These are phyloP conservation scores for Drosophila sordidula DNA, from an alignment of 2,888 invertebrate genomes.

Conservation along the genomic window DNA sequence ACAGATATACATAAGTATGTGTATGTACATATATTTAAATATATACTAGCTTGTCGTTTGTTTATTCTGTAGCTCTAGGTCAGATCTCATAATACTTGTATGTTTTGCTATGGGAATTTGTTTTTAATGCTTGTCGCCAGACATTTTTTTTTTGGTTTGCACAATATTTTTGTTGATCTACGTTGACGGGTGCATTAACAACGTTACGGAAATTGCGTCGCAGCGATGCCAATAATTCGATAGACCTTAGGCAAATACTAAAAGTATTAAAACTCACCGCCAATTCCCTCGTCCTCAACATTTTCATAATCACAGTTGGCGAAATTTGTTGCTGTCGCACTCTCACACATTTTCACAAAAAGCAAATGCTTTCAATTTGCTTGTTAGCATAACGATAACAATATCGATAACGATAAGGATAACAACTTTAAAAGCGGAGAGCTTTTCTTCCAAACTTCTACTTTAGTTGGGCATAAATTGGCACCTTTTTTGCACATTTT, in stretches of 20 bases:
- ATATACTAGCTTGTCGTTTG: constrained; percentile 25
- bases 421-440: neutral
- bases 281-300: constrained; percentile 73
- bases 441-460: constrained; percentile 5
- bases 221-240: constrained; percentile 9
- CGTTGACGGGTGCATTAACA: constrained; percentile 37
- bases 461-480: constrained; percentile 5
- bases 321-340: constrained; percentile 11
- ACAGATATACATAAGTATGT: constrained; percentile 2
- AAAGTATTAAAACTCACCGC: constrained; percentile 54
- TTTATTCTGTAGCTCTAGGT: constrained; percentile 63
- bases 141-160: constrained; percentile 45
- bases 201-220: constrained; percentile 46
- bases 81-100: constrained; percentile 44
- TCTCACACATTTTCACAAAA: constrained; percentile 44
- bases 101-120: constrained; percentile 29
- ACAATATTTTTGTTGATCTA: constrained; percentile 46
- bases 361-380: neutral
- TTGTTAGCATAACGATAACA: constrained; percentile 17
- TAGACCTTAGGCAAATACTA: neutral
- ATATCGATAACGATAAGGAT: constrained; percentile 10
- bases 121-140: constrained; percentile 35
- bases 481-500: constrained; percentile 17
- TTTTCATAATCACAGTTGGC: constrained; percentile 52
- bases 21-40: neutral